phyloP scores from a whole-genome alignment of 2,113 vertebrate genomes.

The Platysteira castanea region DNA sequence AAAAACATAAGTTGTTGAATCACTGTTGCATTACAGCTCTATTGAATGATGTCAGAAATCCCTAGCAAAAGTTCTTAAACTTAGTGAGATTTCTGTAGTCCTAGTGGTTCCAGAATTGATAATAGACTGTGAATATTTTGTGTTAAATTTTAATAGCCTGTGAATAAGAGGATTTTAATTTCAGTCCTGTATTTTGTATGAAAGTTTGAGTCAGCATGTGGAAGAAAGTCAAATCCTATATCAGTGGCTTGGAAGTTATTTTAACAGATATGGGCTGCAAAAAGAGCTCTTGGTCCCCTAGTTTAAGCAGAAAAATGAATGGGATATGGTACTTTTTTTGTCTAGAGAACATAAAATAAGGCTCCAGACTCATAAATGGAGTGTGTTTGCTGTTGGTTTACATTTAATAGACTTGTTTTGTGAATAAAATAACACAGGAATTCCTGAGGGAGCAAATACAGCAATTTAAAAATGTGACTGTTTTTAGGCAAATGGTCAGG shows the following conservation, averaged over 20 bases:
- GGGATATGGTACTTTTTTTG: not conserved
- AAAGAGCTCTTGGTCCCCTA: fast-evolving
- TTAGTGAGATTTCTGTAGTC: not conserved
- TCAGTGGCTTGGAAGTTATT: not conserved
- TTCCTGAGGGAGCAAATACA: not conserved
- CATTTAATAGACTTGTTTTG: not conserved
- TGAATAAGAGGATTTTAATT: not conserved
- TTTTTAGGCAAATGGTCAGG: not conserved
- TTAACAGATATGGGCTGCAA: not conserved
- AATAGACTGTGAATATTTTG: not conserved
- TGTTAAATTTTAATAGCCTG: not conserved
- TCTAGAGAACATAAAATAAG: not conserved
- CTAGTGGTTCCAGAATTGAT: not conserved
- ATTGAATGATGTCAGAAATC: not conserved
- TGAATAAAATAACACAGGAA: not conserved
- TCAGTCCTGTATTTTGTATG: not conserved
- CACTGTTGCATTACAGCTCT: not conserved
- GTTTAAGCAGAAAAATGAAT: not conserved
- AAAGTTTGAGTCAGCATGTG: not conserved
- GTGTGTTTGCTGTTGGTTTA: not conserved
- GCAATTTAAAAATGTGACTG: not conserved
- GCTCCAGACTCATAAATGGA: not conserved
- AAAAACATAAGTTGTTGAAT: not conserved
- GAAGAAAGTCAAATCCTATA: not conserved
- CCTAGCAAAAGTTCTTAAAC: not conserved